Percentiles rank a stretch among this genome's conserved stretches.
Evolutionary conservation across 2,888 invertebrate genomes (phyloP).

Genomic region (Quadroppia sp.): DNA sequence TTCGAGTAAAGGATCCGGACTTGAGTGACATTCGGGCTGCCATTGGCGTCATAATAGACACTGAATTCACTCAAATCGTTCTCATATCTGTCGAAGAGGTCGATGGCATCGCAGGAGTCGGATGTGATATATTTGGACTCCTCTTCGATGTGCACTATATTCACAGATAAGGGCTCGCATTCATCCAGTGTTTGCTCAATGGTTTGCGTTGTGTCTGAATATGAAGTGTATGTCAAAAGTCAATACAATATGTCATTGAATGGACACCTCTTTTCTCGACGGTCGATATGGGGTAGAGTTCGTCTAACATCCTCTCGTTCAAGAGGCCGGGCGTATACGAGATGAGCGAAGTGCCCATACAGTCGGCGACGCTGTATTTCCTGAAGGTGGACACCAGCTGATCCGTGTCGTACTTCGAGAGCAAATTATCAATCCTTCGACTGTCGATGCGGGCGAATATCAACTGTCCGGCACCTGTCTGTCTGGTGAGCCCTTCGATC

Average conservation of each 20-base stretch:
- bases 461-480: background rate
- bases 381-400: background rate
- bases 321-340: background rate
- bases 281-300: background rate
- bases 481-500: background rate
- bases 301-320: background rate
- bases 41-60: background rate
- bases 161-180: background rate
- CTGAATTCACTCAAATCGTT: background rate
- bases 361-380: background rate
- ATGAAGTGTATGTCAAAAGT: background rate
- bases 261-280: background rate
- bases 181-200: background rate
- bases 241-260: background rate
- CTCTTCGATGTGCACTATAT: background rate
- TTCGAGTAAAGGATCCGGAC: background rate
- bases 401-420: background rate
- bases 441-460: background rate
- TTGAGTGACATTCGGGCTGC: background rate
- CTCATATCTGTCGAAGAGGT: background rate
- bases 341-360: background rate
- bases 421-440: background rate
- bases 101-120: slow-evolving; percentile 11
- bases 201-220: background rate
- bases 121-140: background rate